Evolutionary conservation across 2,797 vertebrate species (phyloP), one percentile per base, ranked within the genome.

Genomic region (Arctocebus calabarensis): DNA sequence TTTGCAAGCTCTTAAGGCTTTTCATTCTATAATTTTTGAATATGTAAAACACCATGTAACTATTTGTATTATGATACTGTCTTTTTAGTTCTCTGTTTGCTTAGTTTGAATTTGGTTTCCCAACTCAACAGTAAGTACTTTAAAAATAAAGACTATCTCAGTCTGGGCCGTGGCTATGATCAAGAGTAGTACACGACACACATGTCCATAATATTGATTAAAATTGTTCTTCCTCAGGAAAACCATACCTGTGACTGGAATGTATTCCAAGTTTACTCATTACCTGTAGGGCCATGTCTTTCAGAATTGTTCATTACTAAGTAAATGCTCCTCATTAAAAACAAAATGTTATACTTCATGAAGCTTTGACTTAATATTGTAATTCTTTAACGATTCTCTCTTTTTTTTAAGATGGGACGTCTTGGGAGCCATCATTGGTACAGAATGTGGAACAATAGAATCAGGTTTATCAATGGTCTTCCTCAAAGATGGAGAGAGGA

Each of bases 371-470:
- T 70, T 93, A 70, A n/a, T 71, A 32, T 59, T 96, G 59, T 93
- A 81, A 92, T n/a, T 84, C 89, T 90, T 77, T 81, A 59, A 70
- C 43, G n/a, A 48, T 73, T 96, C 3, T 84, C 27, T 32, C 25
- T 71, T 25, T 55, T 81, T 97, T 96, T 97, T n/a, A 97, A 99
- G 99, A 95, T 99, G 99, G 99, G 99, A 99, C 88, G 97, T 99
- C 88, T 97, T 98, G 64, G 99, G 99, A 91, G 99, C 99, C 0
- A 97, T 98, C 92, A 98, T 99, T 92, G 99, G 99, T 84, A 99
- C 98, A 1, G 99, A 99, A 94, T 99, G 99, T 98, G 99, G 99
- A 94, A 99, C 99, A 48, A 97, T 99, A 90, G 99, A 99, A 97
- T 99, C 99, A 0, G 99, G 99, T 48, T 99, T 98, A 37, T 99